Evolutionary conservation across 2,888 invertebrate species (phyloP).

Genomic region (Lepidochrysops patricia): DNA sequence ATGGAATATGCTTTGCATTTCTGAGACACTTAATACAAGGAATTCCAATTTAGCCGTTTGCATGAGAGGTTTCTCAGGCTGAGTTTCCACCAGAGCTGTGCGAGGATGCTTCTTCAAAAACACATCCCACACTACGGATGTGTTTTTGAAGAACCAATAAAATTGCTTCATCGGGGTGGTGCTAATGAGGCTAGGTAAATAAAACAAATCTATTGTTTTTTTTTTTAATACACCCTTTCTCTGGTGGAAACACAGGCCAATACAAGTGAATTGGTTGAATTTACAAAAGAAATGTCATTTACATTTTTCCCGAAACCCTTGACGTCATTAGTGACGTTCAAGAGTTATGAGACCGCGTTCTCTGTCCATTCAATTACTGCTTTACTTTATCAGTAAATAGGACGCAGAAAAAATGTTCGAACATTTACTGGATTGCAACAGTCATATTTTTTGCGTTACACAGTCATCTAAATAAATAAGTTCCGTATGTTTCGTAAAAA

Average conservation of each 20-base stretch:
- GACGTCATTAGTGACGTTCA: neutral
- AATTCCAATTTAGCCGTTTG: neutral
- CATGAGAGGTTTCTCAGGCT: too few relatives aligned
- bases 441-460: neutral
- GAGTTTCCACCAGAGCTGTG: too few relatives aligned
- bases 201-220: too few relatives aligned
- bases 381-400: neutral
- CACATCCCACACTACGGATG: too few relatives aligned
- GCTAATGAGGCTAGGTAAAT: too few relatives aligned
- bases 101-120: too few relatives aligned
- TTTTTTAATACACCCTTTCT: too few relatives aligned
- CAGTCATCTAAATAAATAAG: neutral
- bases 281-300: neutral
- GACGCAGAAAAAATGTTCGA: neutral
- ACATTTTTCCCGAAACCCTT: neutral
- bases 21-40: neutral
- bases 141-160: too few relatives aligned
- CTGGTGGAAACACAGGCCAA: too few relatives aligned
- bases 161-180: too few relatives aligned
- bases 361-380: neutral
- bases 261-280: neutral
- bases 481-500: neutral
- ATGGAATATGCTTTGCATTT: neutral
- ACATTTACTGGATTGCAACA: neutral
- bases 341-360: neutral